Conservation (phyloP, 2,888 invertebrate genomes). For the Sthenelais limicola region DNA sequence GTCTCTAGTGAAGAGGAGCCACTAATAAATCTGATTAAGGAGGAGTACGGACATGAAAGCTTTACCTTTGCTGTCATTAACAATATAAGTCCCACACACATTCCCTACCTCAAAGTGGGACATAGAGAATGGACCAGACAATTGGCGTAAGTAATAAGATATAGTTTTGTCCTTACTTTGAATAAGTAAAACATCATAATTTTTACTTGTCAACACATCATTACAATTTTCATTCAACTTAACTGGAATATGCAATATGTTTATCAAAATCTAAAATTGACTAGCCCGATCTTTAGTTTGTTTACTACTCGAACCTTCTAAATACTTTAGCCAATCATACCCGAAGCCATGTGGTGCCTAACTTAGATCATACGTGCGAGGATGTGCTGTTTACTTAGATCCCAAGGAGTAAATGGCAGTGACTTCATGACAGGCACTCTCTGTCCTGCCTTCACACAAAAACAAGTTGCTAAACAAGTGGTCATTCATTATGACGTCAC, state of each 20-base stretch:
- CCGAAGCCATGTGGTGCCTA: too few relatives aligned
- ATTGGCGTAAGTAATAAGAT: conserved; percentile 69
- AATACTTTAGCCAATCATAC: too few relatives aligned
- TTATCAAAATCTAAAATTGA: background rate
- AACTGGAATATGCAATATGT: background rate
- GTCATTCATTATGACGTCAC: too few relatives aligned
- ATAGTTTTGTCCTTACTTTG: too few relatives aligned
- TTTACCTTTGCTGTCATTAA: conserved; percentile 70
- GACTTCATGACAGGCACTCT: too few relatives aligned
- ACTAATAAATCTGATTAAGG: conserved; percentile 59
- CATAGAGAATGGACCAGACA: conserved; percentile 67
- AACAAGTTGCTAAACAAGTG: too few relatives aligned
- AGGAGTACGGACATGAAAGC: conserved; percentile 61
- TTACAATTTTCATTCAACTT: background rate
- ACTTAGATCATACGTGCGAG: too few relatives aligned
- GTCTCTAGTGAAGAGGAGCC: conserved; percentile 64
- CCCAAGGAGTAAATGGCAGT: too few relatives aligned
- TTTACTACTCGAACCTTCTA: conserved; percentile 1
- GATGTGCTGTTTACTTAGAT: too few relatives aligned
- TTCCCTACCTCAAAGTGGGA: conserved; percentile 66
- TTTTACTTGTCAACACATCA: background rate
- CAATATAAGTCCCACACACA: conserved; percentile 65
- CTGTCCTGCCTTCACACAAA: too few relatives aligned
- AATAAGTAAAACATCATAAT: too few relatives aligned
- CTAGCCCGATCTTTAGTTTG: background rate